Evolutionary conservation across 2,888 invertebrate species (phyloP), one percentile per base, ranked within the genome.

Genomic region (Gymnoscelis rufifasciata): DNA sequence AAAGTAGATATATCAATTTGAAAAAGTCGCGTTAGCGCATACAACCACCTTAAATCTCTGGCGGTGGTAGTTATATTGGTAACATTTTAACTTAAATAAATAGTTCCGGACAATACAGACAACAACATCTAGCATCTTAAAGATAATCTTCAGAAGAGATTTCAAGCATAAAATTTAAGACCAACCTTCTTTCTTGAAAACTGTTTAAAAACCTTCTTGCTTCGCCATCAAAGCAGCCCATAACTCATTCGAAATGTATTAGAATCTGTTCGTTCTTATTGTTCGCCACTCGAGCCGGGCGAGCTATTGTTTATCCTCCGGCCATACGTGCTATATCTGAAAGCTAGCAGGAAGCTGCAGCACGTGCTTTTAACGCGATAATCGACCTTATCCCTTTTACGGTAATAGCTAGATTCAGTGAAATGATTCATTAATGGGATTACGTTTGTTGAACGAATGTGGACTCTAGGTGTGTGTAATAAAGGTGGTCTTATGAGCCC

Each of bases 271-370:
- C 19, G 19, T 19, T 19, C 19, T 2, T 19, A 19, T 33, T 33
- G 31, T 14, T n/a, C 13, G 31, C 2, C 14, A 15, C 14, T 33
- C 15, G 15, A 35, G 15, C 7, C 1, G 6, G 8, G 5, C 1
- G 6, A 1, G 3, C 26, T 26, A 7, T 26, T 26, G 26, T 15
- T 33, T 39, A 26, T 14, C 35, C 35, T 36, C 13, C 57, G 60
- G 56, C 60, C 51, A 67, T 67, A 74, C 79, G 79, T 80, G 80
- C 68, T 69, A 63, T 74, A 75, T 78, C 75, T 65, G 59, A 61
- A 50, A 14, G 60, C 60, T 59, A 53, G 59, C 63, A 73, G 76
- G 76, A 77, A 72, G 62, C 57, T 43, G 45, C 51, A 40, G 41
- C 28, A 48, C 51, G 50, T 48, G 47, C 48, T 37, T 26, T 12